Evolutionary conservation across 1,140 invertebrate genomes (phyloP), one percentile per base, ranked within the genome.

Genomic region (Apis mellifera): DNA sequence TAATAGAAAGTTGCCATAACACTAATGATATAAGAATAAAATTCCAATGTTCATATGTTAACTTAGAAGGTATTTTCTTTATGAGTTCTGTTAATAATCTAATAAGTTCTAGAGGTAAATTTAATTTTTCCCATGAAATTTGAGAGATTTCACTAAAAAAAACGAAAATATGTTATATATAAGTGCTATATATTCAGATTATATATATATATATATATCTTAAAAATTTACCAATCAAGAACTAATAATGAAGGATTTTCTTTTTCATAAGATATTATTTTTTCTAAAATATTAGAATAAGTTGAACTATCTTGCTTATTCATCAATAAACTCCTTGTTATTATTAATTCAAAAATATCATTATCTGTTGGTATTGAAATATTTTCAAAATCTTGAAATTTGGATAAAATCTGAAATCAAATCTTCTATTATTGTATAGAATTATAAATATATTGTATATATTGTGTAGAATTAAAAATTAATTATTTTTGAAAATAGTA

Each of bases 11-110:
- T 64, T 95, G 94, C 96, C 96, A 97, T 5, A 95, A 95, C 15
- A 95, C 94, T 3, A 96, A 87, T n/a, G 95, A 95, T 86, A 97
- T 95, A 17, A 96, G 92, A 68, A 96, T 94, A 76, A 95, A 95
- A 92, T 97, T 96, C 96, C 96, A 97, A 60, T 95, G 94, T 71
- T 91, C 91, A 15, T 90, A 85, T 21, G 88, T 93, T 32, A 96
- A 85, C 81, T 92, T 90, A 32, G 90, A 86, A 1, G 95, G 94
- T 83, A 91, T 85, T 78, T 82, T 89, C 54, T 74, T 87, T 4
- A 93, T 80, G 42, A 93, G 85, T 84, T 89, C 82, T 9, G 91
- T 90, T 26, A 94, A 86, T 23, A 94, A 89, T 75, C 92, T 88
- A 57, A 95, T 92, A 50, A 94, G 79, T 91, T 95, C 92, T 70